Evolutionary conservation across 2,113 vertebrate species (phyloP).

Genomic region (Poeciliopsis occidentalis): DNA sequence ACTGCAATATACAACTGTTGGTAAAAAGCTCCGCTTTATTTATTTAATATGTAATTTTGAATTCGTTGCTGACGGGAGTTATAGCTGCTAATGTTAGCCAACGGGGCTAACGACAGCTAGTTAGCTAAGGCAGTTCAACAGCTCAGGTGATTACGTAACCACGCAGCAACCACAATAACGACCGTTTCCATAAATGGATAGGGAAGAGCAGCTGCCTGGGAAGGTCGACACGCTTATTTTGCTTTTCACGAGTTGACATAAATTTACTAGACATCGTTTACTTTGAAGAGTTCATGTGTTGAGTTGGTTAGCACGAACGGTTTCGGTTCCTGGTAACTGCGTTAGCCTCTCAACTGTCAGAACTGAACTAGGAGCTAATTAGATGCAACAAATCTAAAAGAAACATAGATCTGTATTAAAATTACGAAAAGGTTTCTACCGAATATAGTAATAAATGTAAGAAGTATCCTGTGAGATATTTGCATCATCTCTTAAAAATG

Average conservation of each 20-base stretch:
- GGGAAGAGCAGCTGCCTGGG: conserved; percentile 27
- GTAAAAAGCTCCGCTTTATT: accelerated
- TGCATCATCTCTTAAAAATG: too few species aligned
- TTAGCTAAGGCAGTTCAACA: conserved; percentile 60
- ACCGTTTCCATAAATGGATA: conserved; percentile 50
- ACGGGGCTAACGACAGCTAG: conserved; percentile 23
- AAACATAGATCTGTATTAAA: too few species aligned
- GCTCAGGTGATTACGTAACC: conserved; percentile 72
- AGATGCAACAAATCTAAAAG: too few species aligned
- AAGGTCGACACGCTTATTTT: not conserved
- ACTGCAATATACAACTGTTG: accelerated
- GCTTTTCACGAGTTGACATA: not conserved
- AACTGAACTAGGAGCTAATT: too few species aligned
- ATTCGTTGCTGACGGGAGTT: not conserved
- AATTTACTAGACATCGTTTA: not conserved
- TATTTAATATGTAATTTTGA: not conserved
- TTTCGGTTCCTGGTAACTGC: too few species aligned
- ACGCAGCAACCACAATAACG: conserved; percentile 51
- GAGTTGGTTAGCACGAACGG: not conserved
- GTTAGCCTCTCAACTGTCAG: too few species aligned
- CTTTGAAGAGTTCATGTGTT: not conserved
- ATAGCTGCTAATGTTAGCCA: conserved; percentile 26
- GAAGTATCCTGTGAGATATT: too few species aligned
- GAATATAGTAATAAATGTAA: too few species aligned
- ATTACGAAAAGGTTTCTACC: too few species aligned